Base-by-base conservation (phyloP, 2,797 vertebrate species). In the Anas acuta region DNA sequence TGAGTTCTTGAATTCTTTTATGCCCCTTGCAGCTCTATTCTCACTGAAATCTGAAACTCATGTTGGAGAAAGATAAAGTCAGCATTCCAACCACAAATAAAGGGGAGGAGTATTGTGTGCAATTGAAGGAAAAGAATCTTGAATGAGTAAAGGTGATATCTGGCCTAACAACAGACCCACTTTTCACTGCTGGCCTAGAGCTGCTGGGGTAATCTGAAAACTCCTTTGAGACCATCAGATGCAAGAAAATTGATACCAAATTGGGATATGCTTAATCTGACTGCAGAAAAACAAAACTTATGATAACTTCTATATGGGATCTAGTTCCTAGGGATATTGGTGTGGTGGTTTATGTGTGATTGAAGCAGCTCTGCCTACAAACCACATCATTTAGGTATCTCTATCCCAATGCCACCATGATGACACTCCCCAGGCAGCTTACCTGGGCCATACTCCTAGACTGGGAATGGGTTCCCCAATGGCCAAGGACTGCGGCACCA, bases 251-350 rank as follows among this genome's bases (percentile, higher is more conserved):
- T 66, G 39, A 32, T 13, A 56, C 13, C 11, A 22, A 74, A 32
- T 0, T 26, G 25, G 26, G 15, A 26, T 65, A 39, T 7, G 8
- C 13, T 65, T 74, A 30, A 51, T n/a, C 19, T 47, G 8, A 30
- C 47, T 57, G 64, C 66, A 61, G 47, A 78, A 65, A 65, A 49
- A 13, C 1, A 66, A 74, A 60, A 10, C 21, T 65, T 70, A 13
- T 0, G 9, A 45, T 15, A 61, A 39, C 9, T 25, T 54, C 22
- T 33, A 0, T 11, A 6, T 2, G 7, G 25, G 8, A 25, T 33
- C 33, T 74, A 5, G 9, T 32, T 82, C 12, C 43, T 54, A 30
- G 6, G 37, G 18, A 5, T 28, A 6, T 33, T 61, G 7, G 8
- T 21, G 5, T 54, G 28, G 8, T 33, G 43, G 32, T 41, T 70